Evolutionary conservation across 1,140 invertebrate genomes (phyloP).

Genomic region (Rhynchophorus ferrugineus): DNA sequence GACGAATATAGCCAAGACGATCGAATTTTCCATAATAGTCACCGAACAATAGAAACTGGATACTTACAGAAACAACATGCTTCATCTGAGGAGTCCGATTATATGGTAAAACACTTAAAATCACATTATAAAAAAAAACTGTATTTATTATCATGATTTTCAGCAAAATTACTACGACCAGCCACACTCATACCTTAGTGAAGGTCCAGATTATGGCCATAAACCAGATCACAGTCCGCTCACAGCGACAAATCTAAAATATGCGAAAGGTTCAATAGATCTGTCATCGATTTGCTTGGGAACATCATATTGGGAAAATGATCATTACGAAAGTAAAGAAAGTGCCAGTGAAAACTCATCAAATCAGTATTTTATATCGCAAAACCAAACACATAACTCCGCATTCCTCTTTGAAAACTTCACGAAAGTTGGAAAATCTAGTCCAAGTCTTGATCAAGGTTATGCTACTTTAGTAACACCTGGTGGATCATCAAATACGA

Average conservation of each 20-base stretch:
- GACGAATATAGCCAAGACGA: conserved; percentile 15
- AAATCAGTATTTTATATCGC: conserved; percentile 18
- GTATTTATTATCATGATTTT: conserved; percentile 17
- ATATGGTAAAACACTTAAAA: conserved; percentile 15
- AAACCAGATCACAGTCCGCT: conserved; percentile 20
- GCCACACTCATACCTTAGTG: conserved; percentile 23
- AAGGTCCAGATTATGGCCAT: conserved; percentile 20
- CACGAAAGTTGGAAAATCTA: conserved; percentile 42
- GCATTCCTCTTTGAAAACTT: conserved; percentile 41
- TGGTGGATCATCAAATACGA: conserved; percentile 34
- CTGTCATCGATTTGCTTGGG: conserved; percentile 35
- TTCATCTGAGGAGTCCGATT: conserved; percentile 18
- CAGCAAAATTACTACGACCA: conserved; percentile 27
- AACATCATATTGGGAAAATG: conserved; percentile 38
- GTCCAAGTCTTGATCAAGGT: conserved; percentile 61
- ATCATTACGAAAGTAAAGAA: conserved; percentile 29
- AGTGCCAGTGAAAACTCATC: conserved; percentile 16
- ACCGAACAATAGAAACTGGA: conserved; percentile 4
- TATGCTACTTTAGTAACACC: conserved; percentile 65
- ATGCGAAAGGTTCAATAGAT: conserved; percentile 29
- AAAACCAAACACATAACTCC: conserved; percentile 27
- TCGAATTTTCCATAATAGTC: conserved; percentile 17
- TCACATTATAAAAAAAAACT: conserved; percentile 10
- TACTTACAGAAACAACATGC: conserved; percentile 14
- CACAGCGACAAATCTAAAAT: conserved; percentile 10